Evolutionary conservation across 1,140 invertebrate species (phyloP).

Genomic region (Agrilus planipennis): DNA sequence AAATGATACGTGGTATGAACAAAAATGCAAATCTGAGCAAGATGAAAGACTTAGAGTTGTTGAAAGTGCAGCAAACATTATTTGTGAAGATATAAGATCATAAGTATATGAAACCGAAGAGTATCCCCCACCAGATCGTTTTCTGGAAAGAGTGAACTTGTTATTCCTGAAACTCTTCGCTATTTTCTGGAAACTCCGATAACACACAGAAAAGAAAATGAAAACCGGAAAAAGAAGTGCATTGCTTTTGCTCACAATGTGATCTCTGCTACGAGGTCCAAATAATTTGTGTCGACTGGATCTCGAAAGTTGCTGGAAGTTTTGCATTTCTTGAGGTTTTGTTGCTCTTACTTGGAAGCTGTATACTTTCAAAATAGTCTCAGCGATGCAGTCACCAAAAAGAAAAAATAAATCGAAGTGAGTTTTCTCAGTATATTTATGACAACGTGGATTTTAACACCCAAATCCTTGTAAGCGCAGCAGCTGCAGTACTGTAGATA

Average conservation of each 20-base stretch:
- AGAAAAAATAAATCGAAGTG: slow-evolving; percentile 8
- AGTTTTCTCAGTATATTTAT: slow-evolving; percentile 22
- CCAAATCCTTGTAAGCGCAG: slow-evolving; percentile 6
- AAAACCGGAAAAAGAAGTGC: slow-evolving; percentile 3
- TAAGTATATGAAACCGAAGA: slow-evolving; percentile 8
- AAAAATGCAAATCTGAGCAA: slow-evolving; percentile 4
- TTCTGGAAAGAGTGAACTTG: slow-evolving; percentile 12
- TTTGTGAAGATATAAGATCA: slow-evolving; percentile 20
- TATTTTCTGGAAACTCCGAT: neutral
- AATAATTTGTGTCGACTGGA: slow-evolving; percentile 5
- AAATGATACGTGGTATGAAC: neutral
- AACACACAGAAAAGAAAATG: neutral
- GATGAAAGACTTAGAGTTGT: slow-evolving; percentile 16
- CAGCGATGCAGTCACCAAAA: slow-evolving; percentile 12
- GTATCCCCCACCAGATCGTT: slow-evolving; percentile 16
- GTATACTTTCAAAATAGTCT: slow-evolving; percentile 16
- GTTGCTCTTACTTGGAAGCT: slow-evolving; percentile 15
- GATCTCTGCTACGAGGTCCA: slow-evolving; percentile 1
- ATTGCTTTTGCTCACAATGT: slow-evolving; percentile 4
- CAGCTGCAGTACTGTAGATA: slow-evolving; percentile 1
- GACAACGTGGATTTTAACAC: slow-evolving; percentile 25
- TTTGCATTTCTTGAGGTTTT: slow-evolving; percentile 18
- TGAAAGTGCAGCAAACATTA: slow-evolving; percentile 20
- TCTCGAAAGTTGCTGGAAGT: slow-evolving; percentile 5
- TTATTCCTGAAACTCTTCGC: slow-evolving; percentile 6